Conservation (phyloP, 2,888 invertebrate genomes). For the Hermaeophaga mercurialis region DNA sequence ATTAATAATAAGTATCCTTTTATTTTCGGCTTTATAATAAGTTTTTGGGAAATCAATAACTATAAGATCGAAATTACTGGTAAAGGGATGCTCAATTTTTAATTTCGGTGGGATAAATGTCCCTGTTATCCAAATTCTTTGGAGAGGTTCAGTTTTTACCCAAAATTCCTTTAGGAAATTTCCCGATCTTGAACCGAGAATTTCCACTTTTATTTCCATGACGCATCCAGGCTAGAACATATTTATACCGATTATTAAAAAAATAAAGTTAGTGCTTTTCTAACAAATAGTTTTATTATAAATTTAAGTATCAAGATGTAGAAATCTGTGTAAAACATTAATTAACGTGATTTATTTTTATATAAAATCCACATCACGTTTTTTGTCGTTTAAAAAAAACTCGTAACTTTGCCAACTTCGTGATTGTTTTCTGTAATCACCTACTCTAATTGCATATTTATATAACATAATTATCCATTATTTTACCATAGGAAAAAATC, state of each 20-base stretch:
- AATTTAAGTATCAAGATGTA: neutral
- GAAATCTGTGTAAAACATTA: neutral
- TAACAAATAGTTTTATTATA: too few species aligned
- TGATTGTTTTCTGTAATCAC: slow-evolving; percentile 19
- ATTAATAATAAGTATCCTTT: slow-evolving; percentile 52
- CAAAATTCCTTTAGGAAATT: slow-evolving; percentile 56
- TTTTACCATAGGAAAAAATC: slow-evolving; percentile 11
- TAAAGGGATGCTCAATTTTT: slow-evolving; percentile 52
- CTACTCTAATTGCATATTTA: slow-evolving; percentile 33
- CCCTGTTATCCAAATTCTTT: slow-evolving; percentile 47
- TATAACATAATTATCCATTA: slow-evolving; percentile 27
- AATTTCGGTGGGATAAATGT: slow-evolving; percentile 53
- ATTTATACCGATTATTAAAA: slow-evolving; percentile 23
- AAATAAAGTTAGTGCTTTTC: too few species aligned
- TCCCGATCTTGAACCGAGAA: slow-evolving; percentile 53
- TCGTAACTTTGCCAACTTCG: slow-evolving; percentile 11
- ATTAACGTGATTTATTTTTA: neutral
- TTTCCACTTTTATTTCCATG: slow-evolving; percentile 49
- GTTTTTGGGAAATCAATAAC: slow-evolving; percentile 56
- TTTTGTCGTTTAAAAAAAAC: neutral
- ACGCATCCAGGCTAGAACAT: slow-evolving; percentile 33
- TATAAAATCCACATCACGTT: too few species aligned
- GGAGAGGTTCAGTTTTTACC: slow-evolving; percentile 53
- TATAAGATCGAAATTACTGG: slow-evolving; percentile 51
- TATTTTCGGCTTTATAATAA: slow-evolving; percentile 51